Percentiles rank a stretch among this genome's conserved stretches.
Conservation (phyloP, 2,888 invertebrate genomes). For the Drosophila neotestacea region DNA sequence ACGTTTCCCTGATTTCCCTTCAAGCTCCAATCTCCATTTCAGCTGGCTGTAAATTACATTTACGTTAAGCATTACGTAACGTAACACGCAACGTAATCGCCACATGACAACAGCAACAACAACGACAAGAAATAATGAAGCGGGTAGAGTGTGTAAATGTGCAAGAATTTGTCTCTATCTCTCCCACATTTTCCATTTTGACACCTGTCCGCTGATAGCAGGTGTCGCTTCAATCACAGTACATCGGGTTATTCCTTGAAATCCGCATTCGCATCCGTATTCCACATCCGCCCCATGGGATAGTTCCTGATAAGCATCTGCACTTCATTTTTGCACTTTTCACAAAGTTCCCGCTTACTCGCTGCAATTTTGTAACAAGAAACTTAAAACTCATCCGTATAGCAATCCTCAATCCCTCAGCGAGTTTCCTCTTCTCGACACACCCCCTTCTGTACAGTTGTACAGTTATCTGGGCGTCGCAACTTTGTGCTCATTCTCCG, state of each 20-base stretch:
- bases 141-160: slow-evolving; percentile 38
- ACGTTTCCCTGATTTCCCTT: slow-evolving; percentile 1
- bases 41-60: slow-evolving; percentile 53
- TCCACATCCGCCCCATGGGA: background rate
- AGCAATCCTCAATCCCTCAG: slow-evolving; percentile 26
- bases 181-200: slow-evolving; percentile 33
- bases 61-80: slow-evolving; percentile 54
- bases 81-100: slow-evolving; percentile 67
- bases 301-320: slow-evolving; percentile 73
- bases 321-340: slow-evolving; percentile 80
- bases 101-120: slow-evolving; percentile 47
- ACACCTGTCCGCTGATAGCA: slow-evolving; percentile 49
- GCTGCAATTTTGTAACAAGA: slow-evolving; percentile 75
- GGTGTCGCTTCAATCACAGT: slow-evolving; percentile 60
- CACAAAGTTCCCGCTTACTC: slow-evolving; percentile 22
- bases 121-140: slow-evolving; percentile 8
- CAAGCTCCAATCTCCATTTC: background rate
- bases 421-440: slow-evolving; percentile 2
- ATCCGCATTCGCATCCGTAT: background rate
- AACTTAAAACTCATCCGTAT: slow-evolving; percentile 69
- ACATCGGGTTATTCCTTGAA: slow-evolving; percentile 39
- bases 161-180: slow-evolving; percentile 57
- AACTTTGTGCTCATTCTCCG: slow-evolving; percentile 50
- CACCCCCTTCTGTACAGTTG: background rate
- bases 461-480: slow-evolving; percentile 15